Base-by-base conservation (phyloP, 2,797 vertebrate species). In the Phataginus tricuspis region DNA sequence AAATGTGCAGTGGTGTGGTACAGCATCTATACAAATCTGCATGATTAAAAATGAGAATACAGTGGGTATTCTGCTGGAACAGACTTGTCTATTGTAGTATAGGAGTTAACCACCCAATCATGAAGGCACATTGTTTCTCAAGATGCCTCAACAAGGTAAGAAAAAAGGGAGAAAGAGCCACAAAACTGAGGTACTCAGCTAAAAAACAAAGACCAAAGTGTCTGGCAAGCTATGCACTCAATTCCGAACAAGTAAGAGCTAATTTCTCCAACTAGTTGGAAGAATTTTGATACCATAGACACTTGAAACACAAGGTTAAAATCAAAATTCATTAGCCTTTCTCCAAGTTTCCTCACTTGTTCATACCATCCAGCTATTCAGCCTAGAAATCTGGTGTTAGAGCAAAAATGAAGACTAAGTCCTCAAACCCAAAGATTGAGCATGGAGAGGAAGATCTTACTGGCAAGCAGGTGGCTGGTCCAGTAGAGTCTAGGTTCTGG, bases 331-430 rank as follows among this genome's bases (percentile, higher is more conserved):
- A 74, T 39, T 55, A 89, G 49, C 39, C 1, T 93, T 80, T 77
- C 27, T 84, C 66, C 37, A 45, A 64, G 57, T 86, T 75, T 86
- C 29, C 11, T 55, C 37, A 55, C 66, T 34, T 75, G 55, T 61
- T 80, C 84, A 31, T 39, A 63, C 49, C 53, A 83, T 42, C 18
- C 10, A 53, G 51, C 1, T 45, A 93, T 23, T 19, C 37, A 92
- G 42, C 78, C 39, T 39, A 85, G 83, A 90, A 34, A 94, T 82
- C 55, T 90, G n/a, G 11, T 85, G 25, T 64, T 75, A 87, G 83
- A 79, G 45, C 61, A 91, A 74, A 82, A 95, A 86, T 27, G 45
- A 87, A 77, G 39, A 42, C 21, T 53, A 68, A 64, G 34, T 45
- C 45, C 45, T 2, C 45, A 45, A 64, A 11, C 59, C 34, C 39